Base-by-base conservation (phyloP, 2,113 vertebrate species). In the Eublepharis macularius region DNA sequence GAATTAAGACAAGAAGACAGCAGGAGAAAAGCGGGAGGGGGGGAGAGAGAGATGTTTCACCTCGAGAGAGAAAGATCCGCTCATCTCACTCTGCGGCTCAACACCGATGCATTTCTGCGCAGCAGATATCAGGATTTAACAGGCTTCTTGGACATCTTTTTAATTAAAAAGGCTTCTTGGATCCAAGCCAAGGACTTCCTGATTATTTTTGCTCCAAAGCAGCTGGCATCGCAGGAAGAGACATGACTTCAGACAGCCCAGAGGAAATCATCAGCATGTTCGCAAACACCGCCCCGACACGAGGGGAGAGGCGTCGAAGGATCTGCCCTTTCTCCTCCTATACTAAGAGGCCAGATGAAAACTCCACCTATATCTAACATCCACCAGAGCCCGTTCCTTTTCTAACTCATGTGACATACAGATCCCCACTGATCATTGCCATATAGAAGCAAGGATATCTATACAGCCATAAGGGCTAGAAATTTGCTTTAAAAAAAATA, bases 151-250 rank as follows among this genome's bases (percentile, higher is more conserved):
- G 77, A 76, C 84, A 45, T 4, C 14, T 0, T 70, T 93, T 93
- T 94, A 94, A 94, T 93, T 80, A 90, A 88, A 72, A 87, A 83
- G 86, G n/a, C 36, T 82, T 89, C 79, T 60, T 88, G 91, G 90
- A 80, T 84, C 39, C 80, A 11, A 0, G 6, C 81, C 2, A 13
- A 0, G 0, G 65, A 73, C 45, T 91, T 88, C 86, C 87, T 70
- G 45, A 90, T 93, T 92, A 92, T 29, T 85, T 83, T 78, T 26
- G 73, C 80, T 57, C 73, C 14, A 88, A 65, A 92, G 80, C 0
- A 0, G 51, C 86, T 82, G 74, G 72, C 57, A 88, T 81, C 68
- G 83, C 87, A 66, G 76, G 66, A 19, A 83, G 57, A 91, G 77
- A 82, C 0, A 4, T 2, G 74, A 82, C 80, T 90, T 83, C 6